phyloP scores from a whole-genome alignment of 2,797 vertebrate genomes.

The Notolepis coatsorum region DNA sequence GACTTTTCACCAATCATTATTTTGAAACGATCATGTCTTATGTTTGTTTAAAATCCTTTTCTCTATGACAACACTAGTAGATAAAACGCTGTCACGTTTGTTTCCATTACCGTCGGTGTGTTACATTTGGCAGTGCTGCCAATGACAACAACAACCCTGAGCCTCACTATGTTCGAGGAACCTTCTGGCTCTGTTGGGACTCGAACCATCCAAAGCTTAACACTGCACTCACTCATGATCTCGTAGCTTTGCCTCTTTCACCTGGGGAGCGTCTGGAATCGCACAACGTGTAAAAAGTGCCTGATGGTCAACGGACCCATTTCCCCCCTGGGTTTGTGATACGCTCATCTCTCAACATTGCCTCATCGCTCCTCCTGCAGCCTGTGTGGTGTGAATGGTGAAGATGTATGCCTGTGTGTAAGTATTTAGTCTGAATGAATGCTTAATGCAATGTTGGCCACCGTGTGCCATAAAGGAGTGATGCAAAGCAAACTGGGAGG shows the following conservation, averaged over 20 bases:
- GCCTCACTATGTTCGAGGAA: conserved; percentile 45
- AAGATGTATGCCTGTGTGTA: conserved; percentile 39
- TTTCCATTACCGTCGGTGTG: conserved; percentile 27
- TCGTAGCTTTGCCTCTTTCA: conserved; percentile 13
- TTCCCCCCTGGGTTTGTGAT: conserved; percentile 8
- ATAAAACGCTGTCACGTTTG: conserved; percentile 37
- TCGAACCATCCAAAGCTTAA: conserved; percentile 3
- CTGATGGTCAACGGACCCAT: conserved; percentile 15
- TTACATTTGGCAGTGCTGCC: conserved; percentile 28
- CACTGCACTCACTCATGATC: conserved; percentile 18
- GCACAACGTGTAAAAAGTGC: conserved; percentile 17
- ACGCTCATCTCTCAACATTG: conserved; percentile 26
- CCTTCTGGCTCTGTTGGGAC: conserved; percentile 22
- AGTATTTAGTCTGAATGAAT: conserved; percentile 57
- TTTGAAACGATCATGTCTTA: conserved; percentile 55
- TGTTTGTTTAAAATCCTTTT: conserved; percentile 30
- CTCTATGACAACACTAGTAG: conserved; percentile 24
- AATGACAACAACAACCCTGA: conserved; percentile 47
- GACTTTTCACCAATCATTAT: conserved; percentile 60
- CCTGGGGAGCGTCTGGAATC: conserved; percentile 31
- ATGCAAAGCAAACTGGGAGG: conserved; percentile 39
- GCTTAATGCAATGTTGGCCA: conserved; percentile 69
- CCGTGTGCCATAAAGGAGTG: conserved; percentile 64
- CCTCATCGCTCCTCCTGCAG: conserved; percentile 2
- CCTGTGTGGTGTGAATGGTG: conserved; percentile 33